phyloP scores from a whole-genome alignment of 2,888 invertebrate species.

The Lithophane ornitopus region DNA sequence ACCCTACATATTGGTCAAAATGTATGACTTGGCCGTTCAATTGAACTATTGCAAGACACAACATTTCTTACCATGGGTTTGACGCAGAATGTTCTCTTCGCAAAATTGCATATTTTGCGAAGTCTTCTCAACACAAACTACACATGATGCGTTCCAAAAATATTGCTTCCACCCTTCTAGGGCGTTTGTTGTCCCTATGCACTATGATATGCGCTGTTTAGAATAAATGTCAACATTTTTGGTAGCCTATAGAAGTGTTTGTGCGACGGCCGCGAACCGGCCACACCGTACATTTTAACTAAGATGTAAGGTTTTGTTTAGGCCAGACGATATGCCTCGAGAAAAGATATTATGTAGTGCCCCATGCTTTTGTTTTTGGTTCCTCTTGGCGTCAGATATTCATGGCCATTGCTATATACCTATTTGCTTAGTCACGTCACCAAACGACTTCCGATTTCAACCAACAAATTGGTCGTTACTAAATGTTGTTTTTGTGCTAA shows the following conservation, averaged over 20 bases:
- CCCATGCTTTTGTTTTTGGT: background rate
- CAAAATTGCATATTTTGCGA: too few species aligned
- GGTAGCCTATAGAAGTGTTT: too few species aligned
- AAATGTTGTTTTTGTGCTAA: background rate
- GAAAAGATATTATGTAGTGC: background rate
- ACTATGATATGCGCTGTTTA: too few species aligned
- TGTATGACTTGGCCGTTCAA: background rate
- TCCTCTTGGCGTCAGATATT: background rate
- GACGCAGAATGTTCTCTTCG: too few species aligned
- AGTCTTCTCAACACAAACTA: too few species aligned
- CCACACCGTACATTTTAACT: background rate
- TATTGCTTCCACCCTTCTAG: too few species aligned
- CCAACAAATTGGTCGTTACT: slow-evolving; percentile 8
- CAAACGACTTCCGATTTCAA: background rate
- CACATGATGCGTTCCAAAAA: too few species aligned
- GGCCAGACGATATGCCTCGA: background rate
- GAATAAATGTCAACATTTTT: too few species aligned
- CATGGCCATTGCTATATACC: background rate
- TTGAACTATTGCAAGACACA: background rate
- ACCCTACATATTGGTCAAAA: background rate
- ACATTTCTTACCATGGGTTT: background rate
- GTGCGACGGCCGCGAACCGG: background rate
- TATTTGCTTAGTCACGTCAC: background rate
- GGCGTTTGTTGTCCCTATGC: too few species aligned
- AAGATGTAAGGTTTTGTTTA: background rate